phyloP scores from a whole-genome alignment of 2,888 invertebrate species.

The Cyclophora punctaria region DNA sequence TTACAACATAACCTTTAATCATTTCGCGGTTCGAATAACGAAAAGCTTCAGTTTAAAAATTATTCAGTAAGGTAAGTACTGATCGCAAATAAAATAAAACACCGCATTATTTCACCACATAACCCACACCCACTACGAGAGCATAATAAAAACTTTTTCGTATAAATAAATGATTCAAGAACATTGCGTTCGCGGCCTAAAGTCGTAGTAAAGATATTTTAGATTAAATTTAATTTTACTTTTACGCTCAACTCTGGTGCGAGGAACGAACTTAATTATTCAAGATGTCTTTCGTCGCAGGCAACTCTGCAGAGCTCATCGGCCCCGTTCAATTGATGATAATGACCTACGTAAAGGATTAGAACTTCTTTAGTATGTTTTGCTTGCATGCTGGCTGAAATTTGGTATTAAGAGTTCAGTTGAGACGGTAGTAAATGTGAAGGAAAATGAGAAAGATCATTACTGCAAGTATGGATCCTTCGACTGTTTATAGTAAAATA shows the following conservation, averaged over 20 bases:
- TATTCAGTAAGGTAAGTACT: too few relatives aligned
- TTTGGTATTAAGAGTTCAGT: too few relatives aligned
- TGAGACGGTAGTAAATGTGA: too few relatives aligned
- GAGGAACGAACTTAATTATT: conserved; percentile 23
- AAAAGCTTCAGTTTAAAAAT: too few relatives aligned
- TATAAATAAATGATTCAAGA: conserved; percentile 41
- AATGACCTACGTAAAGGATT: background rate
- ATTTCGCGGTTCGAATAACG: too few relatives aligned
- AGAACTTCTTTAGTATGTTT: background rate
- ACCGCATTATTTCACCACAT: background rate
- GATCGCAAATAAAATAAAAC: too few relatives aligned
- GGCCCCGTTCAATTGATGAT: conserved; percentile 4
- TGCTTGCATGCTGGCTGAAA: too few relatives aligned
- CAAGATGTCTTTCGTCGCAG: conserved; percentile 2
- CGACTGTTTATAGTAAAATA: too few relatives aligned
- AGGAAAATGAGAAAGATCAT: too few relatives aligned
- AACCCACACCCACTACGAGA: conserved; percentile 11
- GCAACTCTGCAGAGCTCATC: too few relatives aligned
- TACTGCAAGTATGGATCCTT: too few relatives aligned
- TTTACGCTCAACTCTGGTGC: conserved; percentile 12
- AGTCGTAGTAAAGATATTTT: conserved; percentile 23
- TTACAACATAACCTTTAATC: too few relatives aligned
- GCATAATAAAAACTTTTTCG: conserved; percentile 42
- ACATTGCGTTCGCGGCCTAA: conserved; percentile 27
- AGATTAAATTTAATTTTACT: conserved; percentile 31